Evolutionary conservation across 2,797 vertebrate genomes (phyloP), one percentile per base, ranked within the genome.

Genomic region (Myiotriccus ornatus): DNA sequence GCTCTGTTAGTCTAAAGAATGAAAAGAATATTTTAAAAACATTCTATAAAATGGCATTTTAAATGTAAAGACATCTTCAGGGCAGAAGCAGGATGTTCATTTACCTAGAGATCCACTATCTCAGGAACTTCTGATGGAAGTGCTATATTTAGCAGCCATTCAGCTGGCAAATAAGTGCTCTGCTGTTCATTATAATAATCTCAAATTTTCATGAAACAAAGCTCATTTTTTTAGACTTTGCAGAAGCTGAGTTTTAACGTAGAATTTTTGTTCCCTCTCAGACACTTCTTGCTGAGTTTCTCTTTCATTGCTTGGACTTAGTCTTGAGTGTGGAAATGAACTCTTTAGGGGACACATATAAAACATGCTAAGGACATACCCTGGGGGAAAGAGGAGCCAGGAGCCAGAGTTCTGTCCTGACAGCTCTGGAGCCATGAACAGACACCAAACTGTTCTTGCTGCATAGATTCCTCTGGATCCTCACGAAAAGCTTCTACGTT

Each of bases 71-170:
- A n/a, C 39, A 41, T 74, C 47, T 90, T 90, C 25, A 78, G n/a
- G 23, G 71, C 37, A 91, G 53, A 83, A 60, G 47, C 21, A 84
- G 44, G 63, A 65, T 89, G 32, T 81, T 78, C 55, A 73, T 87
- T 93, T 89, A 78, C 69, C 62, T 76, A 73, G 57, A 71, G 44
- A 94, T 75, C 43, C 14, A 19, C 59, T 75, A 67, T 56, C 35
- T 84, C 30, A 83, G 50, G 84, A 77, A 46, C 4, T 86, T 78
- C 55, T 81, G 69, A 84, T 69, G 23, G 39, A 78, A 88, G 21
- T 25, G 50, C n/a, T 93, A 88, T 90, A 93, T 81, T 94, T 94
- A 95, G 65, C 70, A 92, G 37, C 47, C 34, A 79, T 89, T 91
- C 82, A 88, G 15, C 65, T 86, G 44, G 76, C 59, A 91, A 91